These are phyloP conservation scores for Phrynosoma blainvillii DNA, from an alignment of 2,113 vertebrate genomes.

Conservation along the genomic window DNA sequence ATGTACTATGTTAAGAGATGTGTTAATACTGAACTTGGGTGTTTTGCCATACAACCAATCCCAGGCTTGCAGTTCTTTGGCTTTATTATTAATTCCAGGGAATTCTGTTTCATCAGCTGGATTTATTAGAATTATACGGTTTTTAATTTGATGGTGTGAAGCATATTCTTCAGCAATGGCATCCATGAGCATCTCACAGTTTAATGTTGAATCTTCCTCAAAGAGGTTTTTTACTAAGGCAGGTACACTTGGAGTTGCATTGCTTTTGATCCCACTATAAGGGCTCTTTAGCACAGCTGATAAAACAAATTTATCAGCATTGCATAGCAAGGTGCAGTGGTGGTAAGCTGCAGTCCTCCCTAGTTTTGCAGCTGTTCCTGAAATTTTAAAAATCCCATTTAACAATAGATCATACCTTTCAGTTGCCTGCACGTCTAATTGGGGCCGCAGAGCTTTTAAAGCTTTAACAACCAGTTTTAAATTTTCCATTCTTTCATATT, in stretches of 20 bases:
- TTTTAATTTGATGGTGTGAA: constrained; percentile 71
- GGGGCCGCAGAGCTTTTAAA: constrained; percentile 79
- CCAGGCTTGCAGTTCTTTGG: constrained; percentile 85
- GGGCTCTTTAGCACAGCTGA: constrained; percentile 83
- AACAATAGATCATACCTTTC: constrained; percentile 88
- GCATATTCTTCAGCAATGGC: constrained; percentile 84
- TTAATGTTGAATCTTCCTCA: constrained; percentile 85
- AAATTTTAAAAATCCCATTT: constrained; percentile 87
- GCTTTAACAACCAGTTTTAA: constrained; percentile 84
- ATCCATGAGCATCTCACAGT: constrained; percentile 79
- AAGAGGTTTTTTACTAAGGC: constrained; percentile 86
- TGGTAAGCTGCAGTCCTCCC: constrained; percentile 90
- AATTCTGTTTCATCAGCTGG: constrained; percentile 82
- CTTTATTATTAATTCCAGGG: constrained; percentile 80
- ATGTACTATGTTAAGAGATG: constrained; percentile 73
- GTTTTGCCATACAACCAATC: constrained; percentile 94
- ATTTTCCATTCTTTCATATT: constrained; percentile 87
- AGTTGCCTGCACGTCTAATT: constrained; percentile 82
- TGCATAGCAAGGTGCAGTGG: constrained; percentile 92
- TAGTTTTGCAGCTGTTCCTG: constrained; percentile 92
- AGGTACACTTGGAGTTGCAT: constrained; percentile 90
- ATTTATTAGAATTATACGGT: constrained; percentile 73
- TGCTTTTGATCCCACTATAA: constrained; percentile 84
- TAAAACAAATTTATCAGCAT: constrained; percentile 78
- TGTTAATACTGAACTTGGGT: constrained; percentile 86